phyloP scores from a whole-genome alignment of 1,140 invertebrate genomes.

The Dinothrombium tinctorium region DNA sequence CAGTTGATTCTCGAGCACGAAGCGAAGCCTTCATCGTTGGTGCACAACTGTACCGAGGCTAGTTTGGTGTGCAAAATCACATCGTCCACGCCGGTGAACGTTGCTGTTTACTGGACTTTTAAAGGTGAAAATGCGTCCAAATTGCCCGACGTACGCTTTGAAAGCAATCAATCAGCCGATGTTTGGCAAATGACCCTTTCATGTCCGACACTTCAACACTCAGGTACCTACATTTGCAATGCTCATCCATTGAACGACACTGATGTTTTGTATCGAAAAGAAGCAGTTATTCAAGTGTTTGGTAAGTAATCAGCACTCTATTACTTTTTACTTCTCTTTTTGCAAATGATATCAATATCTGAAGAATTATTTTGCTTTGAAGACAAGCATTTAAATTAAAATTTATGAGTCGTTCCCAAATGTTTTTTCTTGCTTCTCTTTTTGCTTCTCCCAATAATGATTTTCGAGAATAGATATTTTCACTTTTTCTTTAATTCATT shows the following conservation, averaged over 20 bases:
- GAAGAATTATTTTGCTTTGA: too few species aligned
- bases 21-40: slow-evolving; percentile 13
- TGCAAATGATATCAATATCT: too few species aligned
- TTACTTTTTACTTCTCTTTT: background rate
- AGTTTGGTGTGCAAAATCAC: slow-evolving; percentile 13
- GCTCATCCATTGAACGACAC: slow-evolving; percentile 14
- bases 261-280: slow-evolving; percentile 15
- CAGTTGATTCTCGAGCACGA: slow-evolving; percentile 13
- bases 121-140: slow-evolving; percentile 16
- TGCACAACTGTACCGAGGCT: slow-evolving; percentile 14
- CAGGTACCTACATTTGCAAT: slow-evolving; percentile 14
- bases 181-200: slow-evolving; percentile 12
- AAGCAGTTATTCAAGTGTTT: slow-evolving; percentile 14
- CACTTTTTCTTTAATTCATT: too few species aligned
- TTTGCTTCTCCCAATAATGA: too few species aligned
- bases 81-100: slow-evolving; percentile 8
- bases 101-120: slow-evolving; percentile 17
- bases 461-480: too few species aligned
- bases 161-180: too few species aligned
- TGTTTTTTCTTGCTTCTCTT: too few species aligned
- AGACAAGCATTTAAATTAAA: too few species aligned
- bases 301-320: slow-evolving; percentile 11
- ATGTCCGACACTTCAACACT: slow-evolving; percentile 14
- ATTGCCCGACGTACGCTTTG: too few species aligned
- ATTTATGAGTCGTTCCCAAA: too few species aligned